phyloP scores from a whole-genome alignment of 2,888 invertebrate genomes.

The Drosophila mettleri region DNA sequence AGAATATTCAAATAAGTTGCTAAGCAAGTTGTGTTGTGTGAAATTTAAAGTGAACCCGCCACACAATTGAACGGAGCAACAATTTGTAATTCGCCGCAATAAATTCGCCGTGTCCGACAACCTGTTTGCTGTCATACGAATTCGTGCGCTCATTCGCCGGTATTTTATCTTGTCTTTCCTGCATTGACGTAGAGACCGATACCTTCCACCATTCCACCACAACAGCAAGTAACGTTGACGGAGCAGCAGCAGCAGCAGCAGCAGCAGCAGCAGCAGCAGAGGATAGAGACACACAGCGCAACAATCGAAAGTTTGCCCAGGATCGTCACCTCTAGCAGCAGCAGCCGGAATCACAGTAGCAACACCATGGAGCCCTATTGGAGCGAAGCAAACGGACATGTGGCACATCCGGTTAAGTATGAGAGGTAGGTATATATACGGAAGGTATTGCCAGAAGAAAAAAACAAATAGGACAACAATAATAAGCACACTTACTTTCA shows the following conservation, averaged over 20 bases:
- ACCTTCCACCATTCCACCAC: constrained; percentile 82
- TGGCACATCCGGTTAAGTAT: constrained; percentile 85
- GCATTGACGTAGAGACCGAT: constrained; percentile 59
- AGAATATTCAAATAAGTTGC: constrained; percentile 20
- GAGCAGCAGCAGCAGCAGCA: no score
- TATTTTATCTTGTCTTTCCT: constrained; percentile 48
- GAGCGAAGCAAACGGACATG: constrained; percentile 85
- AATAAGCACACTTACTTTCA: constrained; percentile 61
- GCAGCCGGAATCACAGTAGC: constrained; percentile 37
- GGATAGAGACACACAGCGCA: constrained; percentile 22
- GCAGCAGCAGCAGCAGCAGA: constrained; percentile 52
- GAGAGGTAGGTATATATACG: constrained; percentile 83
- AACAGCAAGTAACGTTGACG: constrained; percentile 72
- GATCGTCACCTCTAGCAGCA: constrained; percentile 37
- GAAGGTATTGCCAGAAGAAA: constrained; percentile 26
- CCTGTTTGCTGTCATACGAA: constrained; percentile 72
- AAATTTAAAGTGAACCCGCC: constrained; percentile 51
- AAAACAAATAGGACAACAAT: constrained; percentile 26
- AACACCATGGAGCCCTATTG: constrained; percentile 84
- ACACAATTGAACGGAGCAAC: constrained; percentile 37
- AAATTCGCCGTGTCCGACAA: constrained; percentile 69
- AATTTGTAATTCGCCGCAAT: constrained; percentile 56
- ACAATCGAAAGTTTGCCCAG: constrained; percentile 35
- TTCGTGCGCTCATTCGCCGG: constrained; percentile 54
- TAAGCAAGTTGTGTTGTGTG: constrained; percentile 42